Evolutionary conservation across 1,140 invertebrate species (phyloP).

Genomic region (Ceratina japonica): DNA sequence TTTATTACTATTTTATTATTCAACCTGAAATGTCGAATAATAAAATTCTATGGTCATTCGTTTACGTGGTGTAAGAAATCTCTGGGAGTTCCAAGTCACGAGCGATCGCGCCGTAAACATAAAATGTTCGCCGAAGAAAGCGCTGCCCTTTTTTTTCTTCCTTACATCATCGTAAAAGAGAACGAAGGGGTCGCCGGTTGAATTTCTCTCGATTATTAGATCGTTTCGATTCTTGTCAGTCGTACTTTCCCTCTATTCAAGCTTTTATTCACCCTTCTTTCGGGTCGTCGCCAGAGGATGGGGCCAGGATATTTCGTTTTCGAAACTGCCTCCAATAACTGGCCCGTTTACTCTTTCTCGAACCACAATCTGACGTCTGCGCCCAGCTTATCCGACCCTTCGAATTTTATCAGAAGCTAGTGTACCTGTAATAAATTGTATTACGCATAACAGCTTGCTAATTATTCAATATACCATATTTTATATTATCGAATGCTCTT

Average conservation of each 20-base stretch:
- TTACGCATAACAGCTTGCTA: too few species aligned
- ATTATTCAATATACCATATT: too few species aligned
- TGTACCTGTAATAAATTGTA: too few species aligned
- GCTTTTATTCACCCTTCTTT: slow-evolving; percentile 47
- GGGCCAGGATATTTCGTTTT: slow-evolving; percentile 47
- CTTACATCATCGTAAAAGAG: slow-evolving; percentile 7
- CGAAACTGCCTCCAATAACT: slow-evolving; percentile 57
- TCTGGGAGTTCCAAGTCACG: background rate
- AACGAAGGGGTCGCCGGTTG: slow-evolving; percentile 12
- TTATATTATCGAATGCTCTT: too few species aligned
- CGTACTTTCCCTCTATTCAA: slow-evolving; percentile 5
- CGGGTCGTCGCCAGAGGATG: background rate
- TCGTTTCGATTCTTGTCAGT: slow-evolving; percentile 59
- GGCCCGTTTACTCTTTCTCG: slow-evolving; percentile 47
- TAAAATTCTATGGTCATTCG: background rate
- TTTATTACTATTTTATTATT: too few species aligned
- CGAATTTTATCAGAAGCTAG: slow-evolving; percentile 11
- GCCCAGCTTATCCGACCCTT: slow-evolving; percentile 27
- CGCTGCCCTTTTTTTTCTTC: background rate
- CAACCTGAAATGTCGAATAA: background rate
- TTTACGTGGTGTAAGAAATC: background rate
- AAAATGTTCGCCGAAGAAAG: background rate
- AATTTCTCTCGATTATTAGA: slow-evolving; percentile 65
- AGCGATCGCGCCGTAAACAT: background rate
- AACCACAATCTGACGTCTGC: slow-evolving; percentile 36